phyloP scores from a whole-genome alignment of 2,888 invertebrate genomes.

The Acronicta psi region DNA sequence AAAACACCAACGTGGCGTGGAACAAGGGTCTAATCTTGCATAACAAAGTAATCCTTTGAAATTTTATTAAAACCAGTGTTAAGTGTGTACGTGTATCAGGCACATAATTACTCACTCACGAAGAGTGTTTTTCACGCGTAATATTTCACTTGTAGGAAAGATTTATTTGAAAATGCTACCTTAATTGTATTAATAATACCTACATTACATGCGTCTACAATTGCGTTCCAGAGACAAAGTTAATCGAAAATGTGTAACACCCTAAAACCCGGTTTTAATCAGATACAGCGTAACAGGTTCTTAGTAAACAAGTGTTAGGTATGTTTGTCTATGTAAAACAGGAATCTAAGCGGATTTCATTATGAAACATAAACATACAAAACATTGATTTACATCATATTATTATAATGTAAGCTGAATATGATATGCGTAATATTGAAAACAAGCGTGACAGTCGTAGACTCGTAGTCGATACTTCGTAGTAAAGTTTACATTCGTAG shows the following conservation, averaged over 20 bases:
- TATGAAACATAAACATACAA: conserved; percentile 20
- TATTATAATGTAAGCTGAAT: conserved; percentile 1
- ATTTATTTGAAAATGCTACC: conserved; percentile 26
- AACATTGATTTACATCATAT: conserved; percentile 2
- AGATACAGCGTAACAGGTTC: conserved; percentile 6
- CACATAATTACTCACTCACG: conserved; percentile 48
- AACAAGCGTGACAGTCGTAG: not conserved
- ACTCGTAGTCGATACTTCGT: conserved; percentile 2
- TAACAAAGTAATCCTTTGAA: conserved; percentile 48
- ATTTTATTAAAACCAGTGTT: conserved; percentile 48
- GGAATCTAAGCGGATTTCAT: conserved; percentile 14
- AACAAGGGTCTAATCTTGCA: conserved; percentile 18
- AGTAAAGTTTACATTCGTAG: conserved; percentile 2
- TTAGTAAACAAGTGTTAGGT: conserved; percentile 7
- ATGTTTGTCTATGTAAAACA: conserved; percentile 12
- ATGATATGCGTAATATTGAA: not conserved
- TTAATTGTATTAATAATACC: conserved; percentile 21
- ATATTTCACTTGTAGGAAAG: conserved; percentile 28
- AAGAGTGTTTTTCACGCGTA: conserved; percentile 18
- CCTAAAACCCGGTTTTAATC: conserved; percentile 1
- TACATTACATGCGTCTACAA: conserved; percentile 10
- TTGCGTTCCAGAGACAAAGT: not conserved
- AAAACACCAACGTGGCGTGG: conserved; percentile 12
- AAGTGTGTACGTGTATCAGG: conserved; percentile 30
- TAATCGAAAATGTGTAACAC: not conserved